phyloP scores from a whole-genome alignment of 2,888 invertebrate species.

The Automeris io region DNA sequence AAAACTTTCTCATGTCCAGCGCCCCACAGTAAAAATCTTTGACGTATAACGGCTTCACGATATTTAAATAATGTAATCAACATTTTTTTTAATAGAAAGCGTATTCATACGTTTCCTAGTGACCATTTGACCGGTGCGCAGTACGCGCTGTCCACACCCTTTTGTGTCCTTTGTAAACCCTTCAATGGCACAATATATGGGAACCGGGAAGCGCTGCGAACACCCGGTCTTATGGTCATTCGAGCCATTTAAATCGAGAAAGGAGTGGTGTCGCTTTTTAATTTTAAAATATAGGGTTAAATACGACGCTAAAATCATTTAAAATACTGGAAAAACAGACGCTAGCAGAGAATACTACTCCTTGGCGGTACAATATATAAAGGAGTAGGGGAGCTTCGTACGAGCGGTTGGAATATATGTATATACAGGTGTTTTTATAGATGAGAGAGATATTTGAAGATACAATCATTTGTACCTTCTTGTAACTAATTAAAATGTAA shows the following conservation, averaged over 20 bases:
- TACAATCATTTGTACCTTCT: no score
- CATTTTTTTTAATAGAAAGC: slow-evolving; percentile 45
- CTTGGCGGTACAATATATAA: no score
- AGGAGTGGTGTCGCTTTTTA: slow-evolving; percentile 4
- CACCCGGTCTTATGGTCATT: slow-evolving; percentile 33
- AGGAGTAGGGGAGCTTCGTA: no score
- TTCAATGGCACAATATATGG: slow-evolving; percentile 64
- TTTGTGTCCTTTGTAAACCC: slow-evolving; percentile 66
- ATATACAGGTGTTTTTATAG: no score
- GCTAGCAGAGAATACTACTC: no score
- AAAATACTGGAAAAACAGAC: no score
- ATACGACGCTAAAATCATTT: no score
- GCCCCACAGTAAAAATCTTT: slow-evolving; percentile 42
- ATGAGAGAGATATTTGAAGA: no score
- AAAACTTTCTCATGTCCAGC: slow-evolving; percentile 60
- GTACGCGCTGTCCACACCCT: slow-evolving; percentile 68
- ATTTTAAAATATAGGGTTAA: neutral
- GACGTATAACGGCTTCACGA: slow-evolving; percentile 64
- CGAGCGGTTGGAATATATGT: no score
- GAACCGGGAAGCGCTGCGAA: slow-evolving; percentile 62
- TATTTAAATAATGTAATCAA: slow-evolving; percentile 50
- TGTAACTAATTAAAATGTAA: no score
- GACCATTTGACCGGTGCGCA: slow-evolving; percentile 71
- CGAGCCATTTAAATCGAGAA: slow-evolving; percentile 49
- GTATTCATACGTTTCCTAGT: slow-evolving; percentile 70